phyloP scores from a whole-genome alignment of 2,888 invertebrate genomes.

The Cotesia congregata region DNA sequence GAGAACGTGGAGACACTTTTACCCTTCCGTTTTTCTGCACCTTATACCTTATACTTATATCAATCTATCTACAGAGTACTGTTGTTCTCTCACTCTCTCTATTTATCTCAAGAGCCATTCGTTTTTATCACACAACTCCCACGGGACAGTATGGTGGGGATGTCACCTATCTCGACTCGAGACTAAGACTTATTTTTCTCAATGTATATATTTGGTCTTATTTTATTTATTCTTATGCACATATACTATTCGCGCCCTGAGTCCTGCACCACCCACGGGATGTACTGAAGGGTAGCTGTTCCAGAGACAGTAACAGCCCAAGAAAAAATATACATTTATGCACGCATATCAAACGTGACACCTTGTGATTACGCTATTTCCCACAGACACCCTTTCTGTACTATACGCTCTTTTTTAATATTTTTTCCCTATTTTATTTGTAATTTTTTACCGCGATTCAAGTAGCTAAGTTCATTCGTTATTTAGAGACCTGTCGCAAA shows the following conservation, averaged over 20 bases:
- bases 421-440: conserved; percentile 4
- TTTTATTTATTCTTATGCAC: conserved; percentile 33
- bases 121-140: conserved; percentile 65
- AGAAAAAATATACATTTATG: conserved; percentile 30
- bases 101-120: conserved; percentile 64
- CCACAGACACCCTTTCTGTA: conserved; percentile 46
- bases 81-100: conserved; percentile 35
- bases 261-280: conserved; percentile 1
- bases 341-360: conserved; percentile 59
- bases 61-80: conserved; percentile 28
- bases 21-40: conserved; percentile 41
- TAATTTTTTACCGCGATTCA: conserved; percentile 19
- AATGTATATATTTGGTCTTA: not conserved
- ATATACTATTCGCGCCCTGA: not conserved
- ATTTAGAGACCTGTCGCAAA: conserved; percentile 43
- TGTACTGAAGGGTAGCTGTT: conserved; percentile 17
- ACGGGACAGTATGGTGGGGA: conserved; percentile 38
- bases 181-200: conserved; percentile 27
- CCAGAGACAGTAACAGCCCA: not conserved
- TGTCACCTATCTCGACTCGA: conserved; percentile 33
- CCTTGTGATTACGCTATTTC: conserved; percentile 65
- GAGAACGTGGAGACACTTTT: not conserved
- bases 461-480: conserved; percentile 47
- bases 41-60: conserved; percentile 6
- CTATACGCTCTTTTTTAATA: conserved; percentile 20